phyloP scores from a whole-genome alignment of 64 coral and sea anemone species.

The Exaiptasia diaphana region DNA sequence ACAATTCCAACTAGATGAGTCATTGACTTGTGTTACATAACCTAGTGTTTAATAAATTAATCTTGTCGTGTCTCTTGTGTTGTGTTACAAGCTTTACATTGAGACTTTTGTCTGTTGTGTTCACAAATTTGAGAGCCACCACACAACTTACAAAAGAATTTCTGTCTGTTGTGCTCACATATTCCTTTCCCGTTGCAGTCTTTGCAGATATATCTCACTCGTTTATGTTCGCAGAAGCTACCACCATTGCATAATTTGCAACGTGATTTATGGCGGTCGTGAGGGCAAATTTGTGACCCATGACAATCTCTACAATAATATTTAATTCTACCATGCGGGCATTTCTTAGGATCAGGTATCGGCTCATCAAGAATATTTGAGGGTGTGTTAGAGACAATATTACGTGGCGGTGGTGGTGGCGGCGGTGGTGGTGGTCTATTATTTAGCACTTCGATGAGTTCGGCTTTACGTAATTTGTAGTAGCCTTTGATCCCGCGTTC shows the following conservation, averaged over 20 bases:
- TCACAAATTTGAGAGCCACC: constrained; percentile 34
- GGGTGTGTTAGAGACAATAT: constrained; percentile 8
- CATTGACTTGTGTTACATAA: constrained; percentile 36
- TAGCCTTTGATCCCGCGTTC: constrained; percentile 20
- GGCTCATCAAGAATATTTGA: constrained; percentile 33
- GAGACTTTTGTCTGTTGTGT: constrained; percentile 32
- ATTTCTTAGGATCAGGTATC: background rate
- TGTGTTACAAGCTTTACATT: constrained; percentile 27
- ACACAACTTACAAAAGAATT: constrained; percentile 5
- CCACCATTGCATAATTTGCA: constrained; percentile 5
- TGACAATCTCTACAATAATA: constrained; percentile 8
- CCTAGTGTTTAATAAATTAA: constrained; percentile 61
- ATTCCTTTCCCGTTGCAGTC: background rate
- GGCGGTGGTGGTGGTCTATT: background rate
- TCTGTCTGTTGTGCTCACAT: constrained; percentile 25
- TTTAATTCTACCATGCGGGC: background rate
- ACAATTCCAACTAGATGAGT: constrained; percentile 62
- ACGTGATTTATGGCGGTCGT: background rate
- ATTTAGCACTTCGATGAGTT: constrained; percentile 10
- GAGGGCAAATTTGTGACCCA: constrained; percentile 7
- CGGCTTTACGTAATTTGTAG: constrained; percentile 17
- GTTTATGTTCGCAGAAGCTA: background rate
- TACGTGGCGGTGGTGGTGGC: background rate
- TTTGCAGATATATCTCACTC: constrained; percentile 10
- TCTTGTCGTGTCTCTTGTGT: constrained; percentile 40